These are phyloP conservation scores for Chelmon rostratus DNA, from an alignment of 2,797 vertebrate genomes.

Conservation along the genomic window DNA sequence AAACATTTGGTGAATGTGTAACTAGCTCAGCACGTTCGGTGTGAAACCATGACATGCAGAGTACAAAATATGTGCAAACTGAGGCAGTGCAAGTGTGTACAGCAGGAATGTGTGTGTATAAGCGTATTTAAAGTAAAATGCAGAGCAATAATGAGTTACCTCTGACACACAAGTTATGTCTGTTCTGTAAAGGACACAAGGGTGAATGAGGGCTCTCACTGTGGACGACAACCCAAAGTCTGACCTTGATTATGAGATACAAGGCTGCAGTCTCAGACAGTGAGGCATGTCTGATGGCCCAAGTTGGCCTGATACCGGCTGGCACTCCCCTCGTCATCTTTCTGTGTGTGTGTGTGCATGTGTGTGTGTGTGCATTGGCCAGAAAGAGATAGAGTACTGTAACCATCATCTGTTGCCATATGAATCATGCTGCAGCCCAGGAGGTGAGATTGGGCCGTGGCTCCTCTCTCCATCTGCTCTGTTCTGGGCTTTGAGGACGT, in stretches of 20 bases:
- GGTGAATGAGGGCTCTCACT: constrained; percentile 39
- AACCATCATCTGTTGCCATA: constrained; percentile 76
- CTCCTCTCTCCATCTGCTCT: constrained; percentile 70
- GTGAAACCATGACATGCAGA: constrained; percentile 12
- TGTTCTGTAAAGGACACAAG: constrained; percentile 1
- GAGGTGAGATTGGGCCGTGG: constrained; percentile 61
- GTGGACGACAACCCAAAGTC: constrained; percentile 39
- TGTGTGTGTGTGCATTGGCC: constrained; percentile 44
- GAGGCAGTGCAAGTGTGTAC: not conserved
- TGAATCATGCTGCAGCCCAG: constrained; percentile 71
- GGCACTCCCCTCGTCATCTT: constrained; percentile 65
- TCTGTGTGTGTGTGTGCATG: constrained; percentile 28
- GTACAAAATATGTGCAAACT: constrained; percentile 9
- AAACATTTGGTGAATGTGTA: constrained; percentile 36
- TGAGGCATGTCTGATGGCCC: constrained; percentile 70
- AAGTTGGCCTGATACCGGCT: constrained; percentile 67
- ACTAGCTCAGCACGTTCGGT: constrained; percentile 19
- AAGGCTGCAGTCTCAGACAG: constrained; percentile 72
- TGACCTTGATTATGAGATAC: constrained; percentile 74
- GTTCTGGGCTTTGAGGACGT: constrained; percentile 37
- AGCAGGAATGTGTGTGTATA: not conserved
- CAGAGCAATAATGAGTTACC: not conserved
- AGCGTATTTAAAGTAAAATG: not conserved
- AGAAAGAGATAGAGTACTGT: constrained; percentile 54
- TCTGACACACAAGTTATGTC: not conserved